Evolutionary conservation across 1,140 invertebrate genomes (phyloP).

Genomic region (Agrypnia vestita): DNA sequence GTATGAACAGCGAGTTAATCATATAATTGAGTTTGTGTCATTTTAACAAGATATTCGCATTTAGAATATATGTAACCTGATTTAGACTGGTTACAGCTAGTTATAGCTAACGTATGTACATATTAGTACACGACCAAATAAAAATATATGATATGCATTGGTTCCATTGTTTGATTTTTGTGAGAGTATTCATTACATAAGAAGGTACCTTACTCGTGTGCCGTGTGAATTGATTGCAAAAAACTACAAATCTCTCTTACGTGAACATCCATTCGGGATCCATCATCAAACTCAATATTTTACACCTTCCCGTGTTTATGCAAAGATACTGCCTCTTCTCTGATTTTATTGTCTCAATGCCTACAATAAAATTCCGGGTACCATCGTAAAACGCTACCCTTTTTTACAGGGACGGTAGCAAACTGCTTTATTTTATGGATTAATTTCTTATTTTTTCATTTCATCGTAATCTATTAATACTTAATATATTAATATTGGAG

Average conservation of each 20-base stretch:
- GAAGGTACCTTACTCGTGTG: not conserved
- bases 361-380: conserved; percentile 18
- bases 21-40: too few species aligned
- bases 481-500: too few species aligned
- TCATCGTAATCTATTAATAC: not conserved
- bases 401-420: not conserved
- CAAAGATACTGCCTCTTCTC: not conserved
- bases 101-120: too few species aligned
- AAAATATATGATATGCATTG: too few species aligned
- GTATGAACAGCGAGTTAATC: too few species aligned
- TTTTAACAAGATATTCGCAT: too few species aligned
- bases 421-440: not conserved
- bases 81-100: too few species aligned
- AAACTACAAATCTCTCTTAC: not conserved
- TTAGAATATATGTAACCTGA: too few species aligned
- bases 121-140: too few species aligned
- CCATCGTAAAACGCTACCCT: not conserved
- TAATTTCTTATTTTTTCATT: not conserved
- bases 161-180: too few species aligned
- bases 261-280: conserved; percentile 5
- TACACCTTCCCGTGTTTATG: conserved; percentile 9
- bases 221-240: conserved; percentile 20
- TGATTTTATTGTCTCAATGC: conserved; percentile 16
- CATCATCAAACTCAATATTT: conserved; percentile 4
- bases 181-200: not conserved